These are phyloP conservation scores for Neoascia interrupta DNA, from an alignment of 2,888 invertebrate species.

Conservation along the genomic window DNA sequence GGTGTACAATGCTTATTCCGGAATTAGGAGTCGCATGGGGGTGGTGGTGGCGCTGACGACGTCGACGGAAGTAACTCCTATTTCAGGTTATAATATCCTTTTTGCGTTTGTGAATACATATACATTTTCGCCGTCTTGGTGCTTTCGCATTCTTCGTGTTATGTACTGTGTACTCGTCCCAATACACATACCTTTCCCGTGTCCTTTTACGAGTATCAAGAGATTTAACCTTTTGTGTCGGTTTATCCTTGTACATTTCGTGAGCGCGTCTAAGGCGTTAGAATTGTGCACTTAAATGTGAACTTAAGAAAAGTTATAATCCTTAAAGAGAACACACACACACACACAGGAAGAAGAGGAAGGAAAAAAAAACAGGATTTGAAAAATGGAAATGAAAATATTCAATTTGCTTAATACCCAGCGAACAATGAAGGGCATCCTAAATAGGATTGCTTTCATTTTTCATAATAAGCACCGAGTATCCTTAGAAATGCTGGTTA, in stretches of 20 bases:
- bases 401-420: slow-evolving; percentile 57
- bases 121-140: slow-evolving; percentile 16
- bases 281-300: slow-evolving; percentile 56
- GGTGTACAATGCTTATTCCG: slow-evolving; percentile 57
- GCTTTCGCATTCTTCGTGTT: slow-evolving; percentile 43
- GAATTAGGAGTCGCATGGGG: slow-evolving; percentile 57
- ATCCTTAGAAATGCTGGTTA: slow-evolving; percentile 11
- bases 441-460: slow-evolving; percentile 30
- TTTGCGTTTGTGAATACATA: too few species aligned
- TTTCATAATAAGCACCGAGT: background rate
- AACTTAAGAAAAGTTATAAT: slow-evolving; percentile 66
- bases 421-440: slow-evolving; percentile 18
- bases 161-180: background rate
- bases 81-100: slow-evolving; percentile 47
- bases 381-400: slow-evolving; percentile 65
- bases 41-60: background rate
- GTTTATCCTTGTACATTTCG: background rate
- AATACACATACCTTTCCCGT: slow-evolving; percentile 12
- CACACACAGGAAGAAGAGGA: slow-evolving; percentile 1
- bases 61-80: slow-evolving; percentile 39
- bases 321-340: slow-evolving; percentile 49
- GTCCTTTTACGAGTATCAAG: slow-evolving; percentile 64
- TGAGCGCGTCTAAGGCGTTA: slow-evolving; percentile 16
- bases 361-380: slow-evolving; percentile 20
- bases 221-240: slow-evolving; percentile 63